Base-by-base conservation (phyloP, 2,113 vertebrate genomes). In the Salvelinus namaycush region DNA sequence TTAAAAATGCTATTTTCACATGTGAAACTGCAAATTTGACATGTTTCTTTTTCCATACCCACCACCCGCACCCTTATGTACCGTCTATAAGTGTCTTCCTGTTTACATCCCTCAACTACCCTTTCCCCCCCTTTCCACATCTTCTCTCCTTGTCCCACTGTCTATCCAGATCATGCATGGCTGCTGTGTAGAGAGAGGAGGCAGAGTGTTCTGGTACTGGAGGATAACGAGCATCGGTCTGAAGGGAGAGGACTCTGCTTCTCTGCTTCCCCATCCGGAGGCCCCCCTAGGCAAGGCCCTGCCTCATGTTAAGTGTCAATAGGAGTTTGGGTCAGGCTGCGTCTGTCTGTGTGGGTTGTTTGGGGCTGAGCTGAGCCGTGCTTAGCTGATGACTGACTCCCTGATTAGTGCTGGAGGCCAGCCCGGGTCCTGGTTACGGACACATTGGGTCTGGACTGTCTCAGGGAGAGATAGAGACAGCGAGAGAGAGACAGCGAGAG, bases 321-420 rank as follows among this genome's bases (percentile, higher is more conserved):
- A 72, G 67, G 75, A 78, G 79, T 85, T 81, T 73, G 75, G 68
- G 81, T 85, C 73, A 78, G 44, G n/a, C 44, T 67, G 66, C 48
- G 74, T 31, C 22, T 8, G 31, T 4, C 76, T 71, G 62, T 44
- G 24, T 74, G 73, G 70, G 68, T 67, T 74, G 68, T 77, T 60
- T 39, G 66, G 70, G 39, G 67, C 64, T 54, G 57, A 69, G 68
- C 57, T 16, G 74, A 78, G 66, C 24, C 7, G 16, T 60, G 57
- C 18, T n/a, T 16, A 60, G 57, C 57, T n/a, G 57, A 81, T 80
- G 77, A 79, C 54, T 76, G 76, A 82, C 60, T 80, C 57, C 57
- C 75, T 84, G 82, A 87, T 86, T 82, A 78, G 84, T 20, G 2
- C 67, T 83, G 67, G 79, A 82, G 74, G 75, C 72, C 39, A 44